phyloP scores from a whole-genome alignment of 2,113 vertebrate species.

The Sinocyclocheilus anshuiensis region DNA sequence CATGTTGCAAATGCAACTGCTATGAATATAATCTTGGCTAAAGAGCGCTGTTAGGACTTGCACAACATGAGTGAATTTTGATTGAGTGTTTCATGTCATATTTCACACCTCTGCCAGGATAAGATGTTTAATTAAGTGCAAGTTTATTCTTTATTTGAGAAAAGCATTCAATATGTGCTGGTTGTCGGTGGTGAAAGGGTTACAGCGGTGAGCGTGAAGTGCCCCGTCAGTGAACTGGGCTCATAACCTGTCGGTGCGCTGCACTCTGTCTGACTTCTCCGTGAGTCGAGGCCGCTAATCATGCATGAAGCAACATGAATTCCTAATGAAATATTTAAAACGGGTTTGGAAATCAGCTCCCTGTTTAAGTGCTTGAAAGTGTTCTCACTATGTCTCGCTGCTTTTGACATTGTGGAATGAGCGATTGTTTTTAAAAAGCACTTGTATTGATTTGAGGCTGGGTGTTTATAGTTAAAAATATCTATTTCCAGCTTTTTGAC shows the following conservation, averaged over 20 bases:
- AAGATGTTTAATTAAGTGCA: constrained; percentile 7
- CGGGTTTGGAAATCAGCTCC: constrained; percentile 11
- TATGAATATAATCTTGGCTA: not conserved
- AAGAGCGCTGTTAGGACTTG: not conserved
- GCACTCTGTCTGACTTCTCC: constrained; percentile 44
- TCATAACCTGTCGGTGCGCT: constrained; percentile 37
- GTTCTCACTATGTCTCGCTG: constrained; percentile 21
- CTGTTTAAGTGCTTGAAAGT: constrained; percentile 26
- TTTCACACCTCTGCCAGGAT: not conserved
- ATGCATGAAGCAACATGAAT: constrained; percentile 51
- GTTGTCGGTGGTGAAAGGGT: constrained; percentile 9
- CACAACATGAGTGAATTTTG: not conserved
- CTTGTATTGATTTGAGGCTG: not conserved
- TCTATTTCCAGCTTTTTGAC: not conserved
- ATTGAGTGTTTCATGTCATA: not conserved
- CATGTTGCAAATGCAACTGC: not conserved
- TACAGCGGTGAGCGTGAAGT: constrained; percentile 26
- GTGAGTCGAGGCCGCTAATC: constrained; percentile 33
- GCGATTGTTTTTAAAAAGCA: not conserved
- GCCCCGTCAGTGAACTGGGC: constrained; percentile 41
- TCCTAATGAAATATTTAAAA: constrained; percentile 52
- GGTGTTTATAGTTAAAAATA: not conserved
- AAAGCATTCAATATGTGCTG: not conserved
- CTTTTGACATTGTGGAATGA: constrained; percentile 1
- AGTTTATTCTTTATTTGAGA: not conserved